Conservation (phyloP, 2,113 vertebrate genomes). For the Ptilorrhoa leucosticta region DNA sequence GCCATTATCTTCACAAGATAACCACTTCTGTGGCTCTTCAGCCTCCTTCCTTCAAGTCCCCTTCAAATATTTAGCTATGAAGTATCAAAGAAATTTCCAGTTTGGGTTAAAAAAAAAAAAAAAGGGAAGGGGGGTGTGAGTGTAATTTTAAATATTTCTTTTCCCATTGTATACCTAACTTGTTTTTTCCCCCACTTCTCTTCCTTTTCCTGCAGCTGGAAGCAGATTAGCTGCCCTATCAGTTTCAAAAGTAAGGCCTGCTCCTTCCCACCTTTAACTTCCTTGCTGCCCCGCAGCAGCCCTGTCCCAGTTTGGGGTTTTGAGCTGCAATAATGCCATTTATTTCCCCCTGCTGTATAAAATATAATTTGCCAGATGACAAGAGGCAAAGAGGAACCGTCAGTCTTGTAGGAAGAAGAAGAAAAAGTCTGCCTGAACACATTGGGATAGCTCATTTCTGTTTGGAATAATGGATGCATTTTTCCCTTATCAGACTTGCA, state of each 20-base stretch:
- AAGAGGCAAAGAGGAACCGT: neutral
- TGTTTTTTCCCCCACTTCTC: neutral
- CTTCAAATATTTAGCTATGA: neutral
- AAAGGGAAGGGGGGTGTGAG: accelerated
- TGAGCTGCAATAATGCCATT: neutral
- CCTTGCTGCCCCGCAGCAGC: neutral
- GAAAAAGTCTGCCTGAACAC: neutral
- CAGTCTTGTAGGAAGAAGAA: neutral
- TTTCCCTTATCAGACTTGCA: neutral
- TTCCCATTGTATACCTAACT: neutral
- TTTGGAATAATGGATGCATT: neutral
- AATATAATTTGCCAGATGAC: neutral
- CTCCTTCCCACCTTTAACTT: neutral
- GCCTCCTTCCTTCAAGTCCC: neutral
- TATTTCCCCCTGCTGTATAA: neutral
- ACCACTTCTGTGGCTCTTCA: constrained; percentile 3
- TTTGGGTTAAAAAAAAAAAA: neutral
- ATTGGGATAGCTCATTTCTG: neutral
- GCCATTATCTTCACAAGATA: constrained; percentile 48
- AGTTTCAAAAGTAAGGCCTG: neutral
- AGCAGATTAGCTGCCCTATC: neutral
- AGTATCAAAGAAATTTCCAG: neutral
- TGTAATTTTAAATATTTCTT: neutral
- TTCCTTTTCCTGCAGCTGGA: neutral
- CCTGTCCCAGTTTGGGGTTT: neutral